Base-by-base conservation (phyloP, 2,113 vertebrate species). In the Aptenodytes patagonicus region DNA sequence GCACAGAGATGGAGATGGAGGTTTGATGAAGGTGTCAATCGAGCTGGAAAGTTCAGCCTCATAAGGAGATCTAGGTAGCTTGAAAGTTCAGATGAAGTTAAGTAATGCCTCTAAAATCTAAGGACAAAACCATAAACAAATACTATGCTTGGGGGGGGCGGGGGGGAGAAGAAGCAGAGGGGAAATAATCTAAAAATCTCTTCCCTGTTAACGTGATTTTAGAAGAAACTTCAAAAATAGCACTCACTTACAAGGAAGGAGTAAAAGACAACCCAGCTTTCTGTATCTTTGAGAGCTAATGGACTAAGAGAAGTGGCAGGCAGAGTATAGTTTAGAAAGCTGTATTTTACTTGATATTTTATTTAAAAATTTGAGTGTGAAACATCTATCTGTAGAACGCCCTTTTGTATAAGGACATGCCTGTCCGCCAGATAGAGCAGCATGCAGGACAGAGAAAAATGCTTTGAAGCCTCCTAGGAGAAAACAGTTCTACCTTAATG, bases 401-500 rank as follows among this genome's bases (percentile, higher is more conserved):
- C 73, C 65, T 92, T 96, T 80, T 66, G 26, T 83, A 75, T 83
- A 78, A 92, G 83, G 70, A 28, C 73, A 94, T 65, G 71, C 36
- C 49, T 80, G 80, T 68, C 70, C 96, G 77, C 62, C 58, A 72
- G 89, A 83, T 77, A 82, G 89, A 97, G 79, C 51, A 91, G 70
- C 69, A 69, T 47, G 29, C 54, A 87, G 69, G 90, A 77, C 66
- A 70, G 81, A 84, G 42, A 84, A 92, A 96, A 93, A 96, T 68
- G 83, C 29, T 95, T 94, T 96, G 79, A 92, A 87, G n/a, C 51
- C 61, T 96, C 96, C 66, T 95, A 64, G 42, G 87, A 90, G 62
- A 83, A 84, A 92, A 87, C n/a, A 90, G 57, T 38, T 96, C 84
- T 95, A 89, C 76, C 83, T 90, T 95, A 93, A 96, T 90, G 87